Evolutionary conservation across 2,797 vertebrate genomes (phyloP), one percentile per base, ranked within the genome.

Genomic region (Parotocinclus haroldoi): DNA sequence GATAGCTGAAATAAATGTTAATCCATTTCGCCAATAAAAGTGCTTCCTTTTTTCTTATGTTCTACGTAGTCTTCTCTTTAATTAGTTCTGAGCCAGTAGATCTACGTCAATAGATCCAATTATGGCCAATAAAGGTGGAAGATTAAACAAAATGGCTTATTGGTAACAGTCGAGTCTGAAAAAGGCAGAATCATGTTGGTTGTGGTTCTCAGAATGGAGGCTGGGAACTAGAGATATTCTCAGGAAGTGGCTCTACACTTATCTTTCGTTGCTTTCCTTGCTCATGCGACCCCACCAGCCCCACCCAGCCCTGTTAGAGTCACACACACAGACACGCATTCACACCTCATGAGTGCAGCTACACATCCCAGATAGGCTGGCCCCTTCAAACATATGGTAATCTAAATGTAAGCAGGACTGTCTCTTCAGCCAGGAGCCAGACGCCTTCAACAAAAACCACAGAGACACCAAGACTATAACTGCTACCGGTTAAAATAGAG

Each of bases 181-280:
- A 59, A 54, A 58, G 17, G 42, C 40, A 42, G 19, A 42, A 50
- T 11, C n/a, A 11, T 17, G 18, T 9, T 51, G 40, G 17, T 58
- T 39, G 55, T 53, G 46, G 72, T 60, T 73, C 36, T 18, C 27
- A 66, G 53, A 55, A 66, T 14, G 46, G 14, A 58, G 64, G 62
- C 52, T 37, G 38, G 76, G 76, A 77, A 69, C 51, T 70, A 68
- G 58, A 78, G 58, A 71, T 78, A 70, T 83, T 84, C 83, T 82
- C 79, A 85, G 85, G 84, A 79, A 82, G 85, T 37, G 81, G 84
- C 79, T 73, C 74, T 76, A 67, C 68, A 76, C 58, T 89, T 85
- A 86, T 85, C 82, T 78, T 66, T 56, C 0, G 55, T 79, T 79
- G 78, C 80, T 79, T 79, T 76, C 75, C 80, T 74, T 71, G 73